Conservation (phyloP, 2,888 invertebrate genomes). For the Megastigmus dorsalis region DNA sequence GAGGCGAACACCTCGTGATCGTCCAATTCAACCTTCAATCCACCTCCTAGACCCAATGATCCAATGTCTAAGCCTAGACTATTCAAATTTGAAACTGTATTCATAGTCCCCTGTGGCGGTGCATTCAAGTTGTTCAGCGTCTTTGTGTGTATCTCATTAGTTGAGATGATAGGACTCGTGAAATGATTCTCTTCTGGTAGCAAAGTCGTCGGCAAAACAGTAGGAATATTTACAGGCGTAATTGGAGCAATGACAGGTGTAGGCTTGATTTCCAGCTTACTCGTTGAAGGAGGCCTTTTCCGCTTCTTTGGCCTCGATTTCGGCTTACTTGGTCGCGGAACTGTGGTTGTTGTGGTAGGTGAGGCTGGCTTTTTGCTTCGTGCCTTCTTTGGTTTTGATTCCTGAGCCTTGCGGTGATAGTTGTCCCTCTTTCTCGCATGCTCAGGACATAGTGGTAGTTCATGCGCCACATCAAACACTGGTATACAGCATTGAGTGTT, state of each 20-base stretch:
- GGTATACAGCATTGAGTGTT: slow-evolving; percentile 87
- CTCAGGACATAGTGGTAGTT: slow-evolving; percentile 89
- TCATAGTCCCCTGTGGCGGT: slow-evolving; percentile 61
- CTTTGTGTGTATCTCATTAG: slow-evolving; percentile 64
- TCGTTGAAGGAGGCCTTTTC: slow-evolving; percentile 66
- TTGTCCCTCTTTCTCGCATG: slow-evolving; percentile 91
- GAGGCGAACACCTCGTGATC: slow-evolving; percentile 73
- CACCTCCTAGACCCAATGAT: slow-evolving; percentile 66
- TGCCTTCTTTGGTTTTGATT: slow-evolving; percentile 85
- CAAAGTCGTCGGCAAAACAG: slow-evolving; percentile 11
- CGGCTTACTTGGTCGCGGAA: slow-evolving; percentile 22
- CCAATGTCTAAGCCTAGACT: slow-evolving; percentile 69
- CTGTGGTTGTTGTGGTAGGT: slow-evolving; percentile 73
- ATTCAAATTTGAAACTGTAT: slow-evolving; percentile 61
- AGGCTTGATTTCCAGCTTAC: slow-evolving; percentile 32
- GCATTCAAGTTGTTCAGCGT: slow-evolving; percentile 70
- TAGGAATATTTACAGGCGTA: slow-evolving; percentile 2
- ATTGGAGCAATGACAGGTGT: not conserved
- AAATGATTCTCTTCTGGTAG: slow-evolving; percentile 55
- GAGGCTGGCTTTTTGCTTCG: slow-evolving; percentile 79
- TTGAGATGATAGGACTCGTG: slow-evolving; percentile 62
- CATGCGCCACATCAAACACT: slow-evolving; percentile 85
- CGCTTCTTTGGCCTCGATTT: slow-evolving; percentile 71
- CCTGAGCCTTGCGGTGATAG: slow-evolving; percentile 85
- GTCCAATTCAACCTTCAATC: slow-evolving; percentile 70